A percentile compares a stretch with the other conserved stretches of the same genome.
Conservation (phyloP, 2,797 vertebrate species). For the Coreius guichenoti region DNA sequence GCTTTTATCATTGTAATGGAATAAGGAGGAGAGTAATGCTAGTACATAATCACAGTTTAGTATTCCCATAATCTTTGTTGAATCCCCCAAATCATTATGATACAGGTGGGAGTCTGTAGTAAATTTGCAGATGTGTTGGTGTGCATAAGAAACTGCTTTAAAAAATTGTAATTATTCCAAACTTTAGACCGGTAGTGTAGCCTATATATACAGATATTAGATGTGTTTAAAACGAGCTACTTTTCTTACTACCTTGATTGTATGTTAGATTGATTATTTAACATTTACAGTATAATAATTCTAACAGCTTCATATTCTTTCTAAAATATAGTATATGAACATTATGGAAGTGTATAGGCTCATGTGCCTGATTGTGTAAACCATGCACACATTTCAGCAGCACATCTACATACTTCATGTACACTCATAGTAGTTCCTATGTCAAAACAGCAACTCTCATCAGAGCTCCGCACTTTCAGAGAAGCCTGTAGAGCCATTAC, state of each 20-base stretch:
- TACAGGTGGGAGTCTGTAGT: background rate
- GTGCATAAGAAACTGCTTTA: too few relatives aligned
- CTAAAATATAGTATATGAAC: background rate
- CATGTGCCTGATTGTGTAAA: background rate
- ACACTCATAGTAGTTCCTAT: background rate
- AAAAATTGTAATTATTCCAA: too few relatives aligned
- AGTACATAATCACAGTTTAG: background rate
- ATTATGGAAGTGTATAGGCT: background rate
- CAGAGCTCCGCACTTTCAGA: slow-evolving; percentile 28
- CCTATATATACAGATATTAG: background rate
- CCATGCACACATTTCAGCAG: background rate
- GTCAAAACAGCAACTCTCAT: slow-evolving; percentile 1
- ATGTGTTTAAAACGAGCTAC: background rate
- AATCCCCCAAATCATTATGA: background rate
- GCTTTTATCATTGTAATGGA: slow-evolving; percentile 15
- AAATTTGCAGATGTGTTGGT: background rate
- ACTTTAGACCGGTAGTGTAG: background rate
- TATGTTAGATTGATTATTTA: background rate
- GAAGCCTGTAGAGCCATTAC: slow-evolving; percentile 10
- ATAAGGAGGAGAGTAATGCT: background rate
- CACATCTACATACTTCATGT: background rate
- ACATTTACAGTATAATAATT: background rate
- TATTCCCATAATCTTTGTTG: background rate
- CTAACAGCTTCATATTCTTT: background rate
- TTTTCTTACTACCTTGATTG: background rate